Evolutionary conservation across 30 jellyfish, hydroid and myxozoan species (phyloP), one percentile per base, ranked within the genome.

Genomic region (Aurelia aurita): DNA sequence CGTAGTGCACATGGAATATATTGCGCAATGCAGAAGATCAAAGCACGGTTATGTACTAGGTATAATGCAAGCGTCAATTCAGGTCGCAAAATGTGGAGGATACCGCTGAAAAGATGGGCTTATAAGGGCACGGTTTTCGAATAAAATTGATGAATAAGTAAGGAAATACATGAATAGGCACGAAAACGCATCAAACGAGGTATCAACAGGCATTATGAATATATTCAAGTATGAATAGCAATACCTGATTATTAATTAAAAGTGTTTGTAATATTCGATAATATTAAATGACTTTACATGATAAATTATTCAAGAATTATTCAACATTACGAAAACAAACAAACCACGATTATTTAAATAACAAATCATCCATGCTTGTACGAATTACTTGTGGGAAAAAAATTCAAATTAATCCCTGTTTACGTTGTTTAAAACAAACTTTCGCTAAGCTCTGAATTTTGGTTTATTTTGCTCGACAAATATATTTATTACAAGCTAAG

Each of bases 221-320:
- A 32, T 22, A 3, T 21, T 62, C 20, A 18, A 22, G 20, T 22
- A 22, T 22, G 74, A 62, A 22, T 62, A 62, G 39, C 53, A 15
- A 62, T 62, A 62, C 16, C 86, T 74, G 75, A 74, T 74, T 8
- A 57, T 74, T 74, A 74, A 74, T 74, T 74, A 74, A 74, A 74
- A 59, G 66, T 74, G 86, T 74, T 74, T 74, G 75, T 59, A 34
- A 57, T 12, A 19, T 5, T 27, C 22, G 20, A 55, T 49, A 74
- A 27, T 54, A 57, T 49, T 22, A 54, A 57, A 59, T 58, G 34
- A 74, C 39, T 76, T 34, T 73, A 57, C 63, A 31, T 31, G 51
- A 74, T 74, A 4, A 74, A 74, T 74, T 15, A 74, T 74, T 74
- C 62, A 74, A 58, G 14, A 45, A 7, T 26, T 58, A 74, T 54